A percentile compares a stretch with the other conserved stretches of the same genome.
Evolutionary conservation across 2,888 invertebrate species (phyloP).

Genomic region (Baccha elongata): DNA sequence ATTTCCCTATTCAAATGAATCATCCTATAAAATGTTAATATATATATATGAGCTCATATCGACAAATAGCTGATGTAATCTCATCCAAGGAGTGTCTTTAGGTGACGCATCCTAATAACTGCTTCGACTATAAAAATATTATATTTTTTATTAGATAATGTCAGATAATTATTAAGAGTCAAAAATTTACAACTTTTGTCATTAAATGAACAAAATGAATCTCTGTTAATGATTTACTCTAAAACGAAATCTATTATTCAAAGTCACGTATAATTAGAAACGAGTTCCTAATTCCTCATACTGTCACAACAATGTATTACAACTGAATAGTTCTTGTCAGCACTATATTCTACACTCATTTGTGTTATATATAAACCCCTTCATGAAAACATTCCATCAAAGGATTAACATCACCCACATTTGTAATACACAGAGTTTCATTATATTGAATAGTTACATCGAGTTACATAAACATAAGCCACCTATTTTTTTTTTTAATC

Average conservation of each 20-base stretch:
- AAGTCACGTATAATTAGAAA: conserved; percentile 6
- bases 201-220: neutral
- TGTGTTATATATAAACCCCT: neutral
- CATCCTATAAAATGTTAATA: conserved; percentile 1
- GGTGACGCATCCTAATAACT: conserved; percentile 6
- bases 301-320: neutral
- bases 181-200: neutral
- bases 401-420: conserved; percentile 20
- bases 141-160: neutral
- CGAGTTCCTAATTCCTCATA: neutral
- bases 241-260: neutral
- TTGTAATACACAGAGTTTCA: neutral
- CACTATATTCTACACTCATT: neutral
- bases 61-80: conserved; percentile 31
- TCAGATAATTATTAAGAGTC: neutral
- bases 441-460: neutral
- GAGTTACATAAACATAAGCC: no score
- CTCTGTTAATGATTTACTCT: neutral
- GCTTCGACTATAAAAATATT: neutral
- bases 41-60: conserved; percentile 17
- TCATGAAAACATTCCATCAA: conserved; percentile 3
- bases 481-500: neutral
- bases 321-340: conserved; percentile 1
- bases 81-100: conserved; percentile 18
- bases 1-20: conserved; percentile 2